Conservation (phyloP, 2,888 invertebrate genomes). For the Pterobdella sp. region DNA sequence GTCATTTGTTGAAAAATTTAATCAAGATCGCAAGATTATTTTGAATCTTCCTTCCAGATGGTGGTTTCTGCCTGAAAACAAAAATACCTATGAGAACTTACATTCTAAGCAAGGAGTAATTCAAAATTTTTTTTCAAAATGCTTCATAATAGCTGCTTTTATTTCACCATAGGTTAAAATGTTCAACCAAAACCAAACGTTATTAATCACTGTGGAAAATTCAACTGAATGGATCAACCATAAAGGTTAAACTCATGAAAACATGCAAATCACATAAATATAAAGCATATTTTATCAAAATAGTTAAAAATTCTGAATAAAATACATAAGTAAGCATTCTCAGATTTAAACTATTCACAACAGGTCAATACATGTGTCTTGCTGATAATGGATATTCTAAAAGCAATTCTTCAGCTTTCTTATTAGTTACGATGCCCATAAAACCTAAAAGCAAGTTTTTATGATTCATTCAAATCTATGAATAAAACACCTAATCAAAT, state of each 20-base stretch:
- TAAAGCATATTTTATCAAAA: not conserved
- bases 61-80: too few species aligned
- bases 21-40: too few species aligned
- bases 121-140: too few species aligned
- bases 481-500: too few species aligned
- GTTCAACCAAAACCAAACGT: not conserved
- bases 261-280: not conserved
- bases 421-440: not conserved
- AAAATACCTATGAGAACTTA: too few species aligned
- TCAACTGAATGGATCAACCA: not conserved
- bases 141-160: too few species aligned
- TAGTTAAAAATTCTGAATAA: not conserved
- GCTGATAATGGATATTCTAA: slow-evolving; percentile 19
- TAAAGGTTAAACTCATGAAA: not conserved
- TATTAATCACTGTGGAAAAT: not conserved
- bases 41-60: too few species aligned
- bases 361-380: slow-evolving; percentile 11
- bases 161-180: not conserved
- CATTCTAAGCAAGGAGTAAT: too few species aligned
- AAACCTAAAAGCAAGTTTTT: too few species aligned
- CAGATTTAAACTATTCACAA: not conserved
- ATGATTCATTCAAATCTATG: too few species aligned
- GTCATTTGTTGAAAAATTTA: too few species aligned
- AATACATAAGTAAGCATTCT: not conserved
- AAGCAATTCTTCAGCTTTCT: not conserved